A percentile compares a stretch with the other conserved stretches of the same genome.
Conservation (phyloP, 1,140 invertebrate species). For the Drosophila ambigua region DNA sequence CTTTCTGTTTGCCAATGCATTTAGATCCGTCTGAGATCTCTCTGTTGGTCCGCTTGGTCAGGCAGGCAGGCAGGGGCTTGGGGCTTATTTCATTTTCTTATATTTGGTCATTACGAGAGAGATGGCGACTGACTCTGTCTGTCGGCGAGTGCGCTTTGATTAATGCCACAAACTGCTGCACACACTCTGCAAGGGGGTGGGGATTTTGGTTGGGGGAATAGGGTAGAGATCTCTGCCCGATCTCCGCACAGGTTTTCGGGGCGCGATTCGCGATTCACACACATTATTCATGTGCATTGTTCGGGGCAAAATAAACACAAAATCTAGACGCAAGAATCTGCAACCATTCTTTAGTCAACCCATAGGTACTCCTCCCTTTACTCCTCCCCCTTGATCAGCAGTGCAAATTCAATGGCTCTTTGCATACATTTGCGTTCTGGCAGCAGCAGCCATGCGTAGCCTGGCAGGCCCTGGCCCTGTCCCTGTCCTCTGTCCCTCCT, state of each 20-base stretch:
- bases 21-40: conserved; percentile 52
- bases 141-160: conserved; percentile 76
- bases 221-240: conserved; percentile 53
- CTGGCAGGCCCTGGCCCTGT: conserved; percentile 27
- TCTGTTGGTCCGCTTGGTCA: conserved; percentile 16
- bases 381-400: not conserved
- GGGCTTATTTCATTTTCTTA: conserved; percentile 56
- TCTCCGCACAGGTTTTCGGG: conserved; percentile 74
- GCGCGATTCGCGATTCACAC: conserved; percentile 79
- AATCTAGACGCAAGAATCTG: conserved; percentile 80
- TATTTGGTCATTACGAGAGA: conserved; percentile 66
- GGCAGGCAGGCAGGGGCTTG: conserved; percentile 23
- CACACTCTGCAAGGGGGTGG: conserved; percentile 13
- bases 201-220: conserved; percentile 3
- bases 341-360: conserved; percentile 69
- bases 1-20: conserved; percentile 71
- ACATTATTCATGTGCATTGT: conserved; percentile 82
- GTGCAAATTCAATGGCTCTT: conserved; percentile 81
- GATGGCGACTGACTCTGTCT: conserved; percentile 47
- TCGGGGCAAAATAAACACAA: conserved; percentile 77
- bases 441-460: conserved; percentile 72
- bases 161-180: conserved; percentile 71
- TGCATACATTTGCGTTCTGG: conserved; percentile 80
- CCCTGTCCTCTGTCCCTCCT: conserved; percentile 2
- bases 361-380: not conserved